Conservation (phyloP, 2,797 vertebrate species). For the Anabacerthia variegaticeps region DNA sequence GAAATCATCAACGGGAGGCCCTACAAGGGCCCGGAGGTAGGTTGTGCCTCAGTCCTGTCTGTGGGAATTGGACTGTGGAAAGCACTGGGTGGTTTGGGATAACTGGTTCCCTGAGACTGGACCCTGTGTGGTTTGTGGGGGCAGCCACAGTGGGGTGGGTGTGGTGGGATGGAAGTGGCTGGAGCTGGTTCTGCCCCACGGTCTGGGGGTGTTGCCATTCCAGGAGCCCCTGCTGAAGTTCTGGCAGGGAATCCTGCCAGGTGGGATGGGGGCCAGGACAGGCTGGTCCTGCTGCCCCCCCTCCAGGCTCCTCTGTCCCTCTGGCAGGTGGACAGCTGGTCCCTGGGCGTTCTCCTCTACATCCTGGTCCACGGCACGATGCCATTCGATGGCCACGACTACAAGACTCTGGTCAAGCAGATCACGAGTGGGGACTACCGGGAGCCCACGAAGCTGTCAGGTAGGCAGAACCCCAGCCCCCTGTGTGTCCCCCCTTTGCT, state of each 20-base stretch:
- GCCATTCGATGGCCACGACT: conserved; percentile 93
- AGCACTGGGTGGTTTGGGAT: fast-evolving
- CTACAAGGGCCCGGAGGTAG: conserved; percentile 89
- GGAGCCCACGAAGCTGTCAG: conserved; percentile 88
- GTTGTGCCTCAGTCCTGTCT: not conserved
- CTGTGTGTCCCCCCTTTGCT: fast-evolving
- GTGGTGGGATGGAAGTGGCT: not conserved
- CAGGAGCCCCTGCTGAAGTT: not conserved
- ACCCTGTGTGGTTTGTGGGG: fast-evolving
- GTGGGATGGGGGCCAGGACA: not conserved
- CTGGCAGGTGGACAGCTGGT: conserved; percentile 95
- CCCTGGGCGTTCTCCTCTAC: conserved; percentile 93
- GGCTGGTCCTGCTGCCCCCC: not conserved
- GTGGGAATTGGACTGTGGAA: fast-evolving
- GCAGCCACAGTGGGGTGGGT: fast-evolving
- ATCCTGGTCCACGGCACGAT: conserved; percentile 93
- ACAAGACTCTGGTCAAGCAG: conserved; percentile 90
- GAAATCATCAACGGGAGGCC: conserved; percentile 96
- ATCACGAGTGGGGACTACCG: conserved; percentile 91
- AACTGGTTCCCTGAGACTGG: fast-evolving
- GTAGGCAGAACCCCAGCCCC: conserved; percentile 61
- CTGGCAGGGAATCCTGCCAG: not conserved
- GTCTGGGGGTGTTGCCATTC: not conserved
- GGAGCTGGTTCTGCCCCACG: not conserved
- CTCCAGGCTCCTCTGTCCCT: not conserved